phyloP scores from a whole-genome alignment of 2,888 invertebrate species.

The Charanyca ferruginea region DNA sequence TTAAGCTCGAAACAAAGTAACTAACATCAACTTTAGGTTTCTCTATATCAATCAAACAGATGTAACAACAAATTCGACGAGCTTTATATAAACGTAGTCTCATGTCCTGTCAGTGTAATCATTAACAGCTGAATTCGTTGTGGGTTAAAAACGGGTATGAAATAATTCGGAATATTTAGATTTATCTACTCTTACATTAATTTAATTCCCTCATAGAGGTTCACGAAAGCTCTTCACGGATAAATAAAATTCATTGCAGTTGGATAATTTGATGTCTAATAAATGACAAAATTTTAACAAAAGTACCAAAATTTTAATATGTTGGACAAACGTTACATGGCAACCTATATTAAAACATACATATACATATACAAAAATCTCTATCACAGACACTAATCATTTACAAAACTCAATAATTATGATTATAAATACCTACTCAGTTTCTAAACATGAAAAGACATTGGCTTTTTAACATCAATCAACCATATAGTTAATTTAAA shows the following conservation, averaged over 20 bases:
- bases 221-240: constrained; percentile 36
- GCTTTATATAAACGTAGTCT: constrained; percentile 27
- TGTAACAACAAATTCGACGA: constrained; percentile 30
- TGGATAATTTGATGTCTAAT: constrained; percentile 40
- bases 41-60: constrained; percentile 35
- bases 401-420: constrained; percentile 51
- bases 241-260: constrained; percentile 33
- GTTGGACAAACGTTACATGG: constrained; percentile 47
- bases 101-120: background rate
- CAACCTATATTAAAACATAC: constrained; percentile 51
- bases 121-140: constrained; percentile 57
- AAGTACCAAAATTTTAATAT: constrained; percentile 53
- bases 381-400: constrained; percentile 71
- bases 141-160: constrained; percentile 47
- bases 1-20: constrained; percentile 73
- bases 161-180: constrained; percentile 50
- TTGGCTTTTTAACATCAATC: constrained; percentile 44
- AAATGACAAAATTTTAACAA: constrained; percentile 43
- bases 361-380: constrained; percentile 59
- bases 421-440: constrained; percentile 29
- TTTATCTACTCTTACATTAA: constrained; percentile 45
- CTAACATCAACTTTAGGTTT: constrained; percentile 40
- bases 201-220: constrained; percentile 34
- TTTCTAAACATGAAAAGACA: constrained; percentile 46
- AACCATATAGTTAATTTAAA: constrained; percentile 59